These are phyloP conservation scores for Planococcus citri DNA, from an alignment of 1,140 invertebrate species.

Conservation along the genomic window DNA sequence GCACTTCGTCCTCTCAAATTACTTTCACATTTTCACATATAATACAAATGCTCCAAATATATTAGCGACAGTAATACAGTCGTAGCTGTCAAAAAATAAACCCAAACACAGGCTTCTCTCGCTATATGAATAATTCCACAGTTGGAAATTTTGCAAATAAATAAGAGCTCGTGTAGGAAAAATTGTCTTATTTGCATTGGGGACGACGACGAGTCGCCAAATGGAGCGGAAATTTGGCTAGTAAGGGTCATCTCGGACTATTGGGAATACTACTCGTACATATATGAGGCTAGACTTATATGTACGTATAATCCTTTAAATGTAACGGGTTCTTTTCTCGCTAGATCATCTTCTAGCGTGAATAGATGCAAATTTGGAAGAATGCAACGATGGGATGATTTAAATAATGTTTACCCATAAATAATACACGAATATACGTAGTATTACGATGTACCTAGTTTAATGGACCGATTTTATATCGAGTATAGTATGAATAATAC, in stretches of 20 bases:
- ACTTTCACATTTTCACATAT: too few species aligned
- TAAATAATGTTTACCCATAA: not conserved
- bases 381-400: not conserved
- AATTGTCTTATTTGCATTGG: conserved; percentile 46
- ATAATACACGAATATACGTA: too few species aligned
- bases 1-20: too few species aligned
- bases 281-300: not conserved
- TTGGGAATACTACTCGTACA: conserved; percentile 16
- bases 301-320: conserved; percentile 13
- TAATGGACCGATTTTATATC: not conserved
- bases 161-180: conserved; percentile 32
- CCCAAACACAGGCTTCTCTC: too few species aligned
- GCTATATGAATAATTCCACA: too few species aligned
- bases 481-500: not conserved
- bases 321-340: not conserved
- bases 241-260: conserved; percentile 7
- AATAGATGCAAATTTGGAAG: not conserved
- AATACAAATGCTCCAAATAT: too few species aligned
- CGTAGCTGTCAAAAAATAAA: too few species aligned
- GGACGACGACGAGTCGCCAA: conserved; percentile 40
- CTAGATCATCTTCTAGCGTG: not conserved
- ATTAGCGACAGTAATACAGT: too few species aligned
- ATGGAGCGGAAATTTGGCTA: conserved; percentile 20
- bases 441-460: not conserved
- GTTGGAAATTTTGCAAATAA: not conserved